These are phyloP conservation scores for Noctua janthe DNA, from an alignment of 2,888 invertebrate species.

Conservation along the genomic window DNA sequence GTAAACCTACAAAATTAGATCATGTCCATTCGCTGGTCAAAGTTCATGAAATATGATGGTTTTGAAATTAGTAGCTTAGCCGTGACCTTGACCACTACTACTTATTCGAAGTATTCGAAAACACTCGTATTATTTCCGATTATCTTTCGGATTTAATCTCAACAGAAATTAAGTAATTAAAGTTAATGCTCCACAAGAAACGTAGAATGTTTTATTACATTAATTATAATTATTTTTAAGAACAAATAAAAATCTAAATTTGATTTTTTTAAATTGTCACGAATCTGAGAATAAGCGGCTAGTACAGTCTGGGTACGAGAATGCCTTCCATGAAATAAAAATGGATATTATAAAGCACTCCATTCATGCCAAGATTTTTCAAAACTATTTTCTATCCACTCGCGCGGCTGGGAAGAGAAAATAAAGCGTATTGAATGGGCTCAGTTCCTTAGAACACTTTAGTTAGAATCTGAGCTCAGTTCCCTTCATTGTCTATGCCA, in stretches of 20 bases:
- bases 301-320: constrained; percentile 8
- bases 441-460: background rate
- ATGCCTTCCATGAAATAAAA: constrained; percentile 11
- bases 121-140: background rate
- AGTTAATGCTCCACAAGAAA: background rate
- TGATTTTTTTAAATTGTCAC: background rate
- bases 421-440: background rate
- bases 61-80: constrained; percentile 69
- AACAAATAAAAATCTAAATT: background rate
- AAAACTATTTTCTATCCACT: background rate
- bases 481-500: constrained; percentile 16
- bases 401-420: background rate
- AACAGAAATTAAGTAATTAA: background rate
- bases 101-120: background rate
- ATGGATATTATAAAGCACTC: constrained; percentile 7
- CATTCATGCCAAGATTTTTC: constrained; percentile 20
- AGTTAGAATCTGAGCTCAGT: background rate
- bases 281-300: background rate
- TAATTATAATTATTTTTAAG: background rate
- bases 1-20: constrained; percentile 70
- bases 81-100: constrained; percentile 72
- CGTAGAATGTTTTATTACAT: background rate
- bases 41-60: constrained; percentile 48
- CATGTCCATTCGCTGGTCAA: constrained; percentile 45
- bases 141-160: background rate